Conservation (phyloP, 2,888 invertebrate genomes). For the Caenorhabditis sp. region DNA sequence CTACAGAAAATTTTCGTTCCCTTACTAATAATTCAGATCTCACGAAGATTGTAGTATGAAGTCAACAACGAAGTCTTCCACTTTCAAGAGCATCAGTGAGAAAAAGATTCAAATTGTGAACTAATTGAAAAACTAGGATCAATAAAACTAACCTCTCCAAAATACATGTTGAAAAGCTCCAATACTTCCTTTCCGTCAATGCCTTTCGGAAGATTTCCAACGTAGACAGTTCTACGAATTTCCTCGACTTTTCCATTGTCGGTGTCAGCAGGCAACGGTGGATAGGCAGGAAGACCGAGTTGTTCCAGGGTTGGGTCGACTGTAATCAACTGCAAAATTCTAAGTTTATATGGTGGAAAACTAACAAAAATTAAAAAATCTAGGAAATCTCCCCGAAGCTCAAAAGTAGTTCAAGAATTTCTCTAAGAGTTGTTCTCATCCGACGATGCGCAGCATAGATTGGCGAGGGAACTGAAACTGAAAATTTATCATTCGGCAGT, state of each 20-base stretch:
- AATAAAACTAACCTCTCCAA: constrained; percentile 81
- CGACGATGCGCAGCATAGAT: constrained; percentile 55
- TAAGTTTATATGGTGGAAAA: constrained; percentile 3
- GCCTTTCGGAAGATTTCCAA: constrained; percentile 88
- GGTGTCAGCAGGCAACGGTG: constrained; percentile 90
- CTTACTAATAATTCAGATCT: too few relatives aligned
- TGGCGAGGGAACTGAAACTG: constrained; percentile 59
- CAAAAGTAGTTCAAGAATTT: constrained; percentile 15
- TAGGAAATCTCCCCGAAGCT: constrained; percentile 14
- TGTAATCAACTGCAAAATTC: constrained; percentile 87
- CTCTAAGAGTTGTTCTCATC: constrained; percentile 39
- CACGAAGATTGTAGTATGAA: not conserved
- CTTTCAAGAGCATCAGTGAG: not conserved
- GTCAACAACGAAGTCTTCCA: not conserved
- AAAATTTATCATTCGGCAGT: constrained; percentile 63
- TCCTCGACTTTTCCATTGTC: constrained; percentile 89
- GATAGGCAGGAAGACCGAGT: constrained; percentile 91
- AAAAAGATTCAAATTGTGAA: constrained; percentile 1
- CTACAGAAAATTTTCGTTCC: too few relatives aligned
- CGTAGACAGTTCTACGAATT: constrained; percentile 93
- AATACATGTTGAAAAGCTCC: constrained; percentile 88
- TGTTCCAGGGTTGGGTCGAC: constrained; percentile 91
- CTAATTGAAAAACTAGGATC: not conserved
- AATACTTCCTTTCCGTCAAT: constrained; percentile 89
- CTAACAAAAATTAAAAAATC: not conserved